phyloP scores from a whole-genome alignment of 2,888 invertebrate species.

The Thymelicus sylvestris region DNA sequence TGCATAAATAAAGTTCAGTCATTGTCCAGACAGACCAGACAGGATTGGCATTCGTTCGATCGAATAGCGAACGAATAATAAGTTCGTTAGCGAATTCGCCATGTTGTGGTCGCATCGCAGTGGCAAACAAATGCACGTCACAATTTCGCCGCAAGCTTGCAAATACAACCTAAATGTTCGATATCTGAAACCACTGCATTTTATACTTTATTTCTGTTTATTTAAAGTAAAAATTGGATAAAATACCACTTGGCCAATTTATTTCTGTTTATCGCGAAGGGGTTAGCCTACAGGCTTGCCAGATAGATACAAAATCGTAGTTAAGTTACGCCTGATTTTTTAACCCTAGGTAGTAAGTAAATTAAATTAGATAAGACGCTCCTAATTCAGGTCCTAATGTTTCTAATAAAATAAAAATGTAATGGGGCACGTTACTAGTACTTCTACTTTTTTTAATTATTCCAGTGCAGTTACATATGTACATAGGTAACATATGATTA shows the following conservation, averaged over 20 bases:
- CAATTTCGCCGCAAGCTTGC: slow-evolving; percentile 53
- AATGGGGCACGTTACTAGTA: too few species aligned
- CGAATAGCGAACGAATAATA: slow-evolving; percentile 69
- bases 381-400: not conserved
- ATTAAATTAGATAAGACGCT: too few species aligned
- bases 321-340: slow-evolving; percentile 46
- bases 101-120: slow-evolving; percentile 58
- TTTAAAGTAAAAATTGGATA: slow-evolving; percentile 43
- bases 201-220: slow-evolving; percentile 41
- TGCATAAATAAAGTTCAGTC: slow-evolving; percentile 44
- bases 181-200: slow-evolving; percentile 39
- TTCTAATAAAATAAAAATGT: too few species aligned
- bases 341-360: slow-evolving; percentile 26
- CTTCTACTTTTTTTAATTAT: too few species aligned
- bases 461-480: too few species aligned
- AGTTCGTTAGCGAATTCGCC: slow-evolving; percentile 68
- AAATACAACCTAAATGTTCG: slow-evolving; percentile 49
- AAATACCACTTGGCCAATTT: slow-evolving; percentile 45
- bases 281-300: slow-evolving; percentile 49
- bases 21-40: slow-evolving; percentile 44
- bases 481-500: too few species aligned
- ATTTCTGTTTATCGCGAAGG: slow-evolving; percentile 55
- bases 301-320: too few species aligned
- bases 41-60: slow-evolving; percentile 51
- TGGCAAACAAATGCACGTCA: slow-evolving; percentile 59